A percentile compares a stretch with the other conserved stretches of the same genome.
Evolutionary conservation across 1,140 invertebrate species (phyloP).

Genomic region (Belonocnema kinseyi): DNA sequence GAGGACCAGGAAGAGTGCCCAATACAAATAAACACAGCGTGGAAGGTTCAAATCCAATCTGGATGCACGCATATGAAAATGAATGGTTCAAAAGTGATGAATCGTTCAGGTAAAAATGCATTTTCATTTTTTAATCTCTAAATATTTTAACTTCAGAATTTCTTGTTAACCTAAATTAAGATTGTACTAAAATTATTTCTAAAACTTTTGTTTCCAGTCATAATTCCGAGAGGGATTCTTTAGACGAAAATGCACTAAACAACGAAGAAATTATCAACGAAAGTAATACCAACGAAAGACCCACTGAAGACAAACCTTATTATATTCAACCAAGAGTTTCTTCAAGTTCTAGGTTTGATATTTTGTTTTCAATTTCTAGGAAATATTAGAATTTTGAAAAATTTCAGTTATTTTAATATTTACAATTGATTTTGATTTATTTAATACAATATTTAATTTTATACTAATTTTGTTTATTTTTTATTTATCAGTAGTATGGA

Average conservation of each 20-base stretch:
- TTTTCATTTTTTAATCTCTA: conserved; percentile 32
- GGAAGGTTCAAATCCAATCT: conserved; percentile 96
- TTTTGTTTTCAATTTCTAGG: conserved; percentile 31
- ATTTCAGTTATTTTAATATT: conserved; percentile 19
- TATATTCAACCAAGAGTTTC: conserved; percentile 77
- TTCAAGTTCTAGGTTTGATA: conserved; percentile 69
- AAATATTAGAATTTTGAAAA: background rate
- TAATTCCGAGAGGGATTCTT: conserved; percentile 87
- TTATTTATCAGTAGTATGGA: conserved; percentile 54
- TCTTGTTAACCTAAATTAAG: background rate
- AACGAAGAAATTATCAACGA: conserved; percentile 79
- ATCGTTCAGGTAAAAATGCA: conserved; percentile 79
- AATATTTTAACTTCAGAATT: conserved; percentile 40
- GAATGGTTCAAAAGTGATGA: conserved; percentile 95
- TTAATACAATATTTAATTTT: background rate
- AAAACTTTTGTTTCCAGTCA: conserved; percentile 75
- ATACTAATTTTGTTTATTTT: background rate
- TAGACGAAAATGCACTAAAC: conserved; percentile 90
- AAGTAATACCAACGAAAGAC: conserved; percentile 75
- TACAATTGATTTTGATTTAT: too few relatives aligned
- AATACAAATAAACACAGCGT: conserved; percentile 96
- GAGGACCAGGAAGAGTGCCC: conserved; percentile 85
- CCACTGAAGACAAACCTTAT: conserved; percentile 77
- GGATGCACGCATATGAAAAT: conserved; percentile 95
- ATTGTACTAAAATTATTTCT: too few relatives aligned